Base-by-base conservation (phyloP, 2,888 invertebrate genomes). In the Rhorus exstirpatorius region DNA sequence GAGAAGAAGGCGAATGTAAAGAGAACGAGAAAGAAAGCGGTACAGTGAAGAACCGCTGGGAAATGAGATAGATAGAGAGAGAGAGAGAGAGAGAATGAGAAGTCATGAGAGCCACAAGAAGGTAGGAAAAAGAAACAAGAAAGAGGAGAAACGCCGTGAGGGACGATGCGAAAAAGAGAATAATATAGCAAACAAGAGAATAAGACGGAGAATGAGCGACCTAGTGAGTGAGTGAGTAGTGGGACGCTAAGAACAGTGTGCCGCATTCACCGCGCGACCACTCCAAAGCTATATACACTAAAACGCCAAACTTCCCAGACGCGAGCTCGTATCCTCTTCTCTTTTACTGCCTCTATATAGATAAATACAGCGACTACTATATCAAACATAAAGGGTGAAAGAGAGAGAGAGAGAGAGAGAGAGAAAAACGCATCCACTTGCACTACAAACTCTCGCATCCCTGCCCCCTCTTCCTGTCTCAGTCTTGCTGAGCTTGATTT, bases 401-500 rank as follows among this genome's bases (percentile, higher is more conserved):
- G 35, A 35, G 53, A 46, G 51, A 46, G 21, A 61, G 38, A 31
- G 55, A 35, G 21, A 63, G 65, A 60, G 44, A 44, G 41, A 75
- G 75, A 80, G 35, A 67, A 8, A 79, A 60, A 53, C 68, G 65
- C 70, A 75, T 38, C 70, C 70, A 63, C 68, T 24, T 51, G 44
- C 24, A 46, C 63, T 67, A 72, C 68, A 70, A 35, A 71, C 26
- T 51, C 70, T 60, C 46, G 26, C 44, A 26, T 67, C 49, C 76
- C 26, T 35, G 24, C 10, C 55, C 19, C 14, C 41, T 71, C 65
- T 60, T 75, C 51, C 70, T 65, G 55, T 71, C 79, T 60, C 67
- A 21, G 68, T 79, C 83, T 55, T 76, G 60, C 60, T 67, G 61
- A 65, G 83, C 83, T 83, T 83, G 79, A 83, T 83, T 83, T 83